Conservation (phyloP, 2,888 invertebrate species). For the Dryomyza anilis region DNA sequence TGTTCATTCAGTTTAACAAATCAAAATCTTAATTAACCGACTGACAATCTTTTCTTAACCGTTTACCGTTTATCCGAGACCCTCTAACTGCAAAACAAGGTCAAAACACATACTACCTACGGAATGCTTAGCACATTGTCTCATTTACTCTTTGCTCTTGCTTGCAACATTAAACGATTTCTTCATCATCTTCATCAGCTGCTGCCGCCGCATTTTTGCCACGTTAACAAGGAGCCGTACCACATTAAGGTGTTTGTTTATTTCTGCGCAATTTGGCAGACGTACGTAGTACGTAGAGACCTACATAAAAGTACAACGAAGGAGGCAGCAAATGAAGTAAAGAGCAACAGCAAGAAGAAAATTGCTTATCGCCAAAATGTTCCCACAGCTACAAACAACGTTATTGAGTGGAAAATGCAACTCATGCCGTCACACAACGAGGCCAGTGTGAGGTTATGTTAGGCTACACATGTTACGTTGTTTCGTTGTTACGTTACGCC, state of each 20-base stretch:
- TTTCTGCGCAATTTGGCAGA: conserved; percentile 20
- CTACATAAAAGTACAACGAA: background rate
- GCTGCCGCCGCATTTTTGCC: conserved; percentile 1
- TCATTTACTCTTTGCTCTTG: background rate
- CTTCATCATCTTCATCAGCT: background rate
- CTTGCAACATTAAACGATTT: conserved; percentile 20
- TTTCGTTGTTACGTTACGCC: background rate
- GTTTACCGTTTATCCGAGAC: too few species aligned
- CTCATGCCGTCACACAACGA: background rate
- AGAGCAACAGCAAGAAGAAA: conserved; percentile 30
- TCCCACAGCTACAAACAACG: conserved; percentile 35
- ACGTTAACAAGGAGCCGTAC: conserved; percentile 11
- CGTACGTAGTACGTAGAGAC: conserved; percentile 3
- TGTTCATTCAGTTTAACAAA: too few species aligned
- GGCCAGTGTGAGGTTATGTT: background rate
- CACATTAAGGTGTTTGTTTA: conserved; percentile 17
- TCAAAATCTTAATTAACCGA: too few species aligned
- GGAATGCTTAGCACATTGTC: background rate
- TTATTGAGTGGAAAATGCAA: conserved; percentile 35
- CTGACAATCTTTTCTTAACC: too few species aligned
- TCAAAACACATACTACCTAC: too few species aligned
- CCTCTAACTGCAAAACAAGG: too few species aligned
- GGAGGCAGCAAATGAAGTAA: conserved; percentile 20
- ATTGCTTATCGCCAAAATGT: conserved; percentile 41
- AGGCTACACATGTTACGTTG: conserved; percentile 31